A percentile compares a stretch with the other conserved stretches of the same genome.
Evolutionary conservation across 2,113 vertebrate genomes (phyloP).

Genomic region (Sceloporus tristichus): DNA sequence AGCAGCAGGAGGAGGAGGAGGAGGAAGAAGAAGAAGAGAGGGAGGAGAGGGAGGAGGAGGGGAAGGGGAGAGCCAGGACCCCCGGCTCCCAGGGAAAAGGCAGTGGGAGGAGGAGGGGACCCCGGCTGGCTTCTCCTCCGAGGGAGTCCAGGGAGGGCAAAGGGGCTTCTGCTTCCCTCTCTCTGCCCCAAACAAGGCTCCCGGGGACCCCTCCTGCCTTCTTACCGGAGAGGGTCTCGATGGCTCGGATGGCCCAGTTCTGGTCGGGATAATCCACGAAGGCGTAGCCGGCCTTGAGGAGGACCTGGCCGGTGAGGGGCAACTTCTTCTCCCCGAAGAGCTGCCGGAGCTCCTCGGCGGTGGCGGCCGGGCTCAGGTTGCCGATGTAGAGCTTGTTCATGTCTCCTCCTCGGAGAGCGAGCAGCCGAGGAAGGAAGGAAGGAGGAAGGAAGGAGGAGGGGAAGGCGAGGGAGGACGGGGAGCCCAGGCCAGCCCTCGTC

Average conservation of each 20-base stretch:
- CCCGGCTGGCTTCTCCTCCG: neutral
- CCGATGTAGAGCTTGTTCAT: slow-evolving; percentile 97
- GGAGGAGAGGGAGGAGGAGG: too few species aligned
- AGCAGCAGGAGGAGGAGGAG: too few species aligned
- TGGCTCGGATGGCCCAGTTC: slow-evolving; percentile 94
- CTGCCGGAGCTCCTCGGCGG: slow-evolving; percentile 92
- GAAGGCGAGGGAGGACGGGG: neutral
- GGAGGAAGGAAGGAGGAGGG: slow-evolving; percentile 21
- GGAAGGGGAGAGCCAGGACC: neutral
- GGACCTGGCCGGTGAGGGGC: slow-evolving; percentile 88
- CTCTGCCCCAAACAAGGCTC: too few species aligned
- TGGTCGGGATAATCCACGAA: slow-evolving; percentile 96
- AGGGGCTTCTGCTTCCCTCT: too few species aligned
- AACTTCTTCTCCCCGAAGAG: slow-evolving; percentile 91
- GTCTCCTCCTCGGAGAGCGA: slow-evolving; percentile 53
- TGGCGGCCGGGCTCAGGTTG: slow-evolving; percentile 94
- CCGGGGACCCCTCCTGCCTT: too few species aligned
- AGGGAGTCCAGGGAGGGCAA: too few species aligned
- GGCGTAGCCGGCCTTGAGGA: slow-evolving; percentile 94
- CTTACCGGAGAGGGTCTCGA: slow-evolving; percentile 92
- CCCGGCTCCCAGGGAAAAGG: neutral
- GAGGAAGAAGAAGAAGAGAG: too few species aligned
- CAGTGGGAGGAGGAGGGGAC: neutral
- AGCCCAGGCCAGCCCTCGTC: slow-evolving; percentile 27
- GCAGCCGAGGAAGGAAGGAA: slow-evolving; percentile 1